phyloP scores from a whole-genome alignment of 1,140 invertebrate species.

The Drosophila repletoides region DNA sequence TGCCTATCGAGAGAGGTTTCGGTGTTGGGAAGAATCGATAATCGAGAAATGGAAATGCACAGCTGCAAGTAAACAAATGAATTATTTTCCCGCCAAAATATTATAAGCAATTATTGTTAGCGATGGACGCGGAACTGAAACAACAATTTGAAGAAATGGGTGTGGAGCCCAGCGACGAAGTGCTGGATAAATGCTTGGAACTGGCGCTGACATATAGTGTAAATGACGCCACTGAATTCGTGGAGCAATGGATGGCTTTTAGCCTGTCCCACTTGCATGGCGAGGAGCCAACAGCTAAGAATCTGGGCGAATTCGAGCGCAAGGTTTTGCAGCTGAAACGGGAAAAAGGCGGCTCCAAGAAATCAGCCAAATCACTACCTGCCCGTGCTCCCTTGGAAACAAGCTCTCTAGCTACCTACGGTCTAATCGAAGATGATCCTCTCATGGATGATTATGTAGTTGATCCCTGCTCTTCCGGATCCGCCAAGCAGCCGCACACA shows the following conservation, averaged over 20 bases:
- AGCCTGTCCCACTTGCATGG: constrained; percentile 85
- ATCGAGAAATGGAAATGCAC: too few species aligned
- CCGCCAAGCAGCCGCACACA: constrained; percentile 38
- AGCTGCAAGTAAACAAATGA: neutral
- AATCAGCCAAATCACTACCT: constrained; percentile 19
- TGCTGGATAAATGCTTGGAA: constrained; percentile 82
- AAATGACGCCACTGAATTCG: constrained; percentile 85
- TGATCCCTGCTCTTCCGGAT: too few species aligned
- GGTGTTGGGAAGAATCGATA: too few species aligned
- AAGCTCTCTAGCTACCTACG: constrained; percentile 48
- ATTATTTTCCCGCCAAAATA: constrained; percentile 56
- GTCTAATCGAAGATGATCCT: constrained; percentile 50
- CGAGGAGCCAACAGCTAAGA: constrained; percentile 84
- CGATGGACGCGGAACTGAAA: constrained; percentile 68
- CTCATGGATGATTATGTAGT: constrained; percentile 62
- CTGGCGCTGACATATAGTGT: constrained; percentile 85
- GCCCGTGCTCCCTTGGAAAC: constrained; percentile 13
- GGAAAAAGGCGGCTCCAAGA: constrained; percentile 52
- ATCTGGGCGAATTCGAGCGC: constrained; percentile 85
- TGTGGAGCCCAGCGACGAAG: constrained; percentile 57
- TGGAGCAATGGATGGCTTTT: constrained; percentile 87
- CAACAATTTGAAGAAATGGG: constrained; percentile 80
- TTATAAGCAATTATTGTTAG: constrained; percentile 21
- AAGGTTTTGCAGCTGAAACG: constrained; percentile 85
- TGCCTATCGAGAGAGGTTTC: neutral